Conservation (phyloP, 2,888 invertebrate species). For the Catocala nupta region DNA sequence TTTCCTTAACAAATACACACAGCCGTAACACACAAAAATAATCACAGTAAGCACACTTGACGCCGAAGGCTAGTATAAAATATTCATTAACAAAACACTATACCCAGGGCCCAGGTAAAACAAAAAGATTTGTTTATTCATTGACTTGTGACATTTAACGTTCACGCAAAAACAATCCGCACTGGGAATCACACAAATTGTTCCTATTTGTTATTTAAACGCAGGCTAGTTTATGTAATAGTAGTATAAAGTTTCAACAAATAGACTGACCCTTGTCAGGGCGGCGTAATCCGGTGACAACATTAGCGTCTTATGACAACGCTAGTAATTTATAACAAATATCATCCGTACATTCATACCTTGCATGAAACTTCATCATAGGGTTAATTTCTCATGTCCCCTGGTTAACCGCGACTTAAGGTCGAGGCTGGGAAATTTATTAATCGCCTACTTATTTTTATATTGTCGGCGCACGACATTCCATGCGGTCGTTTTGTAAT, state of each 20-base stretch:
- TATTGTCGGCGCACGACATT: background rate
- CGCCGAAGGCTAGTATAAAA: background rate
- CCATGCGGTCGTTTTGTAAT: background rate
- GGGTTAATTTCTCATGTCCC: slow-evolving; percentile 43
- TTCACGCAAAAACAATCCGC: slow-evolving; percentile 12
- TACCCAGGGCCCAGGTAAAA: background rate
- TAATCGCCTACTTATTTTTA: slow-evolving; percentile 13
- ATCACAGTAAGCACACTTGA: background rate
- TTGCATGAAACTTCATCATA: slow-evolving; percentile 34
- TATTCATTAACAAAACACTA: slow-evolving; percentile 6
- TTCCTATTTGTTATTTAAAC: slow-evolving; percentile 25
- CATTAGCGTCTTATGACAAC: slow-evolving; percentile 69
- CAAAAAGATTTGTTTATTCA: slow-evolving; percentile 50
- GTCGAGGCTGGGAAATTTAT: slow-evolving; percentile 41
- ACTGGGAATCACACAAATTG: slow-evolving; percentile 6
- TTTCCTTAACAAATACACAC: no score
- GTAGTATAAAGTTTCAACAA: slow-evolving; percentile 60
- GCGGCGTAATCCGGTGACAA: slow-evolving; percentile 65
- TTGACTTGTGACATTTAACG: slow-evolving; percentile 9
- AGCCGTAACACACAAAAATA: slow-evolving; percentile 1
- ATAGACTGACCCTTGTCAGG: slow-evolving; percentile 71
- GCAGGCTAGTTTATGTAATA: slow-evolving; percentile 39
- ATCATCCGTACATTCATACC: slow-evolving; percentile 44
- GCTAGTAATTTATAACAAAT: slow-evolving; percentile 65
- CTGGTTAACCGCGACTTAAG: slow-evolving; percentile 26